Conservation (phyloP, 2,797 vertebrate species). For the Acanthurus leucopareius region DNA sequence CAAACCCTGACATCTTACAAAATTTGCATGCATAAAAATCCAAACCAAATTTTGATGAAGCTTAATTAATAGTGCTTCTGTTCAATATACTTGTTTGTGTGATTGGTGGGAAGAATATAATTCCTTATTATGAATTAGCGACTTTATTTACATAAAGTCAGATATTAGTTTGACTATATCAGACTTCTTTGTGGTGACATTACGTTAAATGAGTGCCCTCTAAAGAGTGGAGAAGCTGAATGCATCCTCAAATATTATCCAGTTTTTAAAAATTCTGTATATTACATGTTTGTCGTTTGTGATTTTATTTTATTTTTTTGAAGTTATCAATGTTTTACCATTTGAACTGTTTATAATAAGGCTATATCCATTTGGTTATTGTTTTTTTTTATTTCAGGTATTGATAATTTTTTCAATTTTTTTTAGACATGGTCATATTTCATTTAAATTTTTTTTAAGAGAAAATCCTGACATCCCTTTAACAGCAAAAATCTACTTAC, state of each 20-base stretch:
- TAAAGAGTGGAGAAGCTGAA: conserved; percentile 72
- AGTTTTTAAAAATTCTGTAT: conserved; percentile 80
- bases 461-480: not conserved
- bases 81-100: too few relatives aligned
- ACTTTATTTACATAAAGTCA: conserved; percentile 8
- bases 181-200: conserved; percentile 1
- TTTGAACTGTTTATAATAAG: conserved; percentile 76
- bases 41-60: not conserved
- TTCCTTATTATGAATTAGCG: conserved; percentile 2
- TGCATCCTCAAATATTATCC: conserved; percentile 77
- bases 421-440: conserved; percentile 34
- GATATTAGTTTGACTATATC: conserved; percentile 18
- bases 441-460: too few relatives aligned
- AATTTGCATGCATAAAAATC: not conserved
- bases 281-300: conserved; percentile 79
- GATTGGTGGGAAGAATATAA: not conserved
- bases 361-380: conserved; percentile 79
- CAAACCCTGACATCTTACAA: not conserved
- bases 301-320: conserved; percentile 39
- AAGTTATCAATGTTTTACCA: conserved; percentile 72
- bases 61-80: too few relatives aligned
- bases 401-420: conserved; percentile 67
- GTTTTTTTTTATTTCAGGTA: conserved; percentile 50
- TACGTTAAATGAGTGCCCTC: too few relatives aligned
- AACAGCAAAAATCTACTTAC: not conserved